Evolutionary conservation across 2,888 invertebrate genomes (phyloP).

Genomic region (Clivina fossor): DNA sequence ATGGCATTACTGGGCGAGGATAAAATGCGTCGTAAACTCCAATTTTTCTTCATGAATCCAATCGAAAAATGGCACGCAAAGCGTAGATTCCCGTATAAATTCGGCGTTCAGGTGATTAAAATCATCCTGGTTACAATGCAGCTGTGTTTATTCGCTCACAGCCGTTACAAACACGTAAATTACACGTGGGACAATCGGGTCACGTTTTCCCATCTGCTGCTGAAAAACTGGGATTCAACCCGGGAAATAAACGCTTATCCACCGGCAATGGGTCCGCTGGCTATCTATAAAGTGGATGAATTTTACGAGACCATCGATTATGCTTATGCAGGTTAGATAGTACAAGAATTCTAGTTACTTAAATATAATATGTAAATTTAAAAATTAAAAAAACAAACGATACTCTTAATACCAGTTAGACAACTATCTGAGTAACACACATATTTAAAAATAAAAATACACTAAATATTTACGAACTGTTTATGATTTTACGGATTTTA

Average conservation of each 20-base stretch:
- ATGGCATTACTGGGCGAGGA: slow-evolving; percentile 59
- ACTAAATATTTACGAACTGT: no score
- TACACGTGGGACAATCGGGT: slow-evolving; percentile 91
- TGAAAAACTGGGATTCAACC: slow-evolving; percentile 81
- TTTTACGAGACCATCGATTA: slow-evolving; percentile 82
- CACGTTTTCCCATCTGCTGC: slow-evolving; percentile 89
- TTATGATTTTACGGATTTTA: no score
- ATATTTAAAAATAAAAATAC: no score
- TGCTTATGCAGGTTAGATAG: slow-evolving; percentile 77
- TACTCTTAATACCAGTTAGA: no score
- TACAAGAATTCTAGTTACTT: no score
- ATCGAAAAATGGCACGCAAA: slow-evolving; percentile 96
- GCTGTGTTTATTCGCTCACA: slow-evolving; percentile 90
- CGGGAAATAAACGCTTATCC: slow-evolving; percentile 92
- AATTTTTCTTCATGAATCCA: slow-evolving; percentile 99
- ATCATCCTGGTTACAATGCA: slow-evolving; percentile 93
- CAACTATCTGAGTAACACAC: no score
- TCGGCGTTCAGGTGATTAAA: slow-evolving; percentile 92
- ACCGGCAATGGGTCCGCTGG: slow-evolving; percentile 85
- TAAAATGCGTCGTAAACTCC: slow-evolving; percentile 74
- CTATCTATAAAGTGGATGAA: slow-evolving; percentile 80
- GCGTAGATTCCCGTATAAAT: slow-evolving; percentile 92
- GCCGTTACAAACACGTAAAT: slow-evolving; percentile 88
- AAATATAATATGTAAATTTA: no score
- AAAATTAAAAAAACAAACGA: no score